Evolutionary conservation across 2,888 invertebrate species (phyloP), one percentile per base, ranked within the genome.

Genomic region (Itoplectis maculator): DNA sequence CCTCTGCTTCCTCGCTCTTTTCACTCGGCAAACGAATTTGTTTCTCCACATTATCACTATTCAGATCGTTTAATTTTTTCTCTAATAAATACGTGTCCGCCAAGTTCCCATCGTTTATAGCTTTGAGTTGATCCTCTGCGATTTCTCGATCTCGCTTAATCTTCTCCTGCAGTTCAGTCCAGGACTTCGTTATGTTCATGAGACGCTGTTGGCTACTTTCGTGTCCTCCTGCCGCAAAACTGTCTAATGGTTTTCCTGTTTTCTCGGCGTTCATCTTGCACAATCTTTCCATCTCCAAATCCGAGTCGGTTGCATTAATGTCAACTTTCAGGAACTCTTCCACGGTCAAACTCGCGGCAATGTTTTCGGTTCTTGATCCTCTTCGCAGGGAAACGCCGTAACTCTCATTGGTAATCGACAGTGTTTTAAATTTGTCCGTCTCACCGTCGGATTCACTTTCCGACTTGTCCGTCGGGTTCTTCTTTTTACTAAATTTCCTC

Each of bases 101-200:
- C 6, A 35, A 42, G 20, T 0, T 42, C 15, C 11, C 73, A 0
- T 77, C 73, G 59, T 86, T 80, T n/a, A 85, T 51, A 11, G 75
- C 81, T 42, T 82, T 77, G 42, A 86, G 66, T 79, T 84, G 86
- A 61, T 70, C 76, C 66, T 87, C 83, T 9, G 85, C 81, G 45
- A 84, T 84, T 81, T 84, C 84, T 37, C 85, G 86, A n/a, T 85
- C 87, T 59, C 78, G 80, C 35, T 74, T 84, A 68, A 87, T 86
- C 35, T 81, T 86, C 3, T 82, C 84, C 40, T 85, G 84, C n/a
- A 87, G 68, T 37, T 84, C 84, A 0, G 83, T 81, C 86, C 86
- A 87, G 4, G 86, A 87, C 66, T 87, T 86, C 37, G 84, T 84
- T 61, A 83, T 82, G 15, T 61, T 81, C 68, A 81, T 65, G 13